phyloP scores from a whole-genome alignment of 2,888 invertebrate species.

The Acholoe squamosa region DNA sequence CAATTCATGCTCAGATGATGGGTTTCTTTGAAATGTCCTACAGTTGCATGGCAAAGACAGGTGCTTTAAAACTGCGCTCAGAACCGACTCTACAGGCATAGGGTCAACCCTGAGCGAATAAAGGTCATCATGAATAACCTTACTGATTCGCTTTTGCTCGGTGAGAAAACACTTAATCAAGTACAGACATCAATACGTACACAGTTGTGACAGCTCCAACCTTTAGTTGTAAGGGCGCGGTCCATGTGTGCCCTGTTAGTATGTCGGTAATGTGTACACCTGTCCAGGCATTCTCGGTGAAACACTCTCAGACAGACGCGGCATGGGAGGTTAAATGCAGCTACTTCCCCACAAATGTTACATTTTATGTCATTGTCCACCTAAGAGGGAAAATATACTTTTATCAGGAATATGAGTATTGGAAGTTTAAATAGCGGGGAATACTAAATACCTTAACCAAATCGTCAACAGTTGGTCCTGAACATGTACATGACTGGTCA shows the following conservation, averaged over 20 bases:
- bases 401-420: not conserved
- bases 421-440: not conserved
- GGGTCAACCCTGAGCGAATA: too few species aligned
- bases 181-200: not conserved
- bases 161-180: too few species aligned
- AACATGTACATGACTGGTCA: too few species aligned
- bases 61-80: too few species aligned
- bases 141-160: too few species aligned
- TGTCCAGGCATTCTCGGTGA: conserved; percentile 26
- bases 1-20: too few species aligned
- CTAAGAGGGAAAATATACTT: not conserved
- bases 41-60: too few species aligned
- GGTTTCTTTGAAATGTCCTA: too few species aligned
- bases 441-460: too few species aligned
- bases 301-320: not conserved
- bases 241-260: not conserved
- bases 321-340: not conserved
- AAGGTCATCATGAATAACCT: too few species aligned
- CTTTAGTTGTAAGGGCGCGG: not conserved
- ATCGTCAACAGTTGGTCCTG: too few species aligned
- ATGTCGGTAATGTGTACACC: not conserved
- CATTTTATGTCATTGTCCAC: conserved; percentile 20
- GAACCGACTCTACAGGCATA: too few species aligned
- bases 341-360: not conserved
- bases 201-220: conserved; percentile 47